Evolutionary conservation across 2,113 vertebrate genomes (phyloP).

Genomic region (Ancistrus triradiatus): DNA sequence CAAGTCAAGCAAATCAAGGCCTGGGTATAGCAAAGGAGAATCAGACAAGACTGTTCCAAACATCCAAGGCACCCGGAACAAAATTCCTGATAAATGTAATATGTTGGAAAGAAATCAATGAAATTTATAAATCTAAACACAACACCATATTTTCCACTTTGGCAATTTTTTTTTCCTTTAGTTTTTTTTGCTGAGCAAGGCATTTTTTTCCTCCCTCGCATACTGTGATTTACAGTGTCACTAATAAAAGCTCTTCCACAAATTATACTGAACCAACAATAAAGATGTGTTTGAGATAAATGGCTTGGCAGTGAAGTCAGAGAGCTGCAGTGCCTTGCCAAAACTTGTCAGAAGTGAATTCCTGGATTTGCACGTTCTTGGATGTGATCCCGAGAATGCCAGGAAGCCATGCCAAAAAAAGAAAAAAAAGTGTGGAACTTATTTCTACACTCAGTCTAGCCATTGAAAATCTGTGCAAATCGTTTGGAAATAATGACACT

Average conservation of each 20-base stretch:
- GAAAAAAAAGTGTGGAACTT: neutral
- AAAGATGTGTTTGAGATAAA: neutral
- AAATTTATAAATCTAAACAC: constrained; percentile 8
- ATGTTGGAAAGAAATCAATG: neutral
- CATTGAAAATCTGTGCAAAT: too few relatives aligned
- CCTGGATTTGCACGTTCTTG: constrained; percentile 16
- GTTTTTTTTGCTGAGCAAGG: neutral
- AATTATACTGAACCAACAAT: constrained; percentile 1
- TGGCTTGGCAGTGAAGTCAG: neutral
- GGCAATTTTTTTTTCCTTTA: neutral
- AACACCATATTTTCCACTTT: neutral
- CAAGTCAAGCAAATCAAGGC: too few relatives aligned
- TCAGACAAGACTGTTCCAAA: too few relatives aligned
- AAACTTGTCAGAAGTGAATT: constrained; percentile 34
- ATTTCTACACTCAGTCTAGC: neutral
- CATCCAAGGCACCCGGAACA: too few relatives aligned
- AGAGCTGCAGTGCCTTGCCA: constrained; percentile 10
- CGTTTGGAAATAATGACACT: too few relatives aligned
- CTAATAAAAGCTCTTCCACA: neutral
- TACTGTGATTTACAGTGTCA: neutral
- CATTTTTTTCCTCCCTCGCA: neutral
- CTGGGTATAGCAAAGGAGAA: too few relatives aligned
- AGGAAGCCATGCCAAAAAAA: constrained; percentile 5
- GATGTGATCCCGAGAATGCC: constrained; percentile 16
- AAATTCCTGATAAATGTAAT: too few relatives aligned